Conservation (phyloP, 2,888 invertebrate species). For the Erpobdella octoculata region DNA sequence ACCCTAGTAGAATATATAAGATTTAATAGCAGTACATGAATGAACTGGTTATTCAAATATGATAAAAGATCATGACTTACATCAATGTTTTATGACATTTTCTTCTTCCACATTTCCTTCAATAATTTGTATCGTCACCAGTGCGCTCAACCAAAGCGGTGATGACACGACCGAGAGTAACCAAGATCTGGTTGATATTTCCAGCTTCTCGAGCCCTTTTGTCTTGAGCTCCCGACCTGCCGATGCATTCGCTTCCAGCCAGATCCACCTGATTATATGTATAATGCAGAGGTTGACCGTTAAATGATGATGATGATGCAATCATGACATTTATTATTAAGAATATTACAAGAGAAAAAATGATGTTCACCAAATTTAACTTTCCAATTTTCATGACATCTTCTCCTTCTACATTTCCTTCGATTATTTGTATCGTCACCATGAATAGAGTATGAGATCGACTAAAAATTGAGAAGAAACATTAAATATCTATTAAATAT, state of each 20-base stretch:
- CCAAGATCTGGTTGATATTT: slow-evolving; percentile 86
- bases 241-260: slow-evolving; percentile 93
- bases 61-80: too few species aligned
- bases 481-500: too few species aligned
- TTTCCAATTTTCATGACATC: slow-evolving; percentile 90
- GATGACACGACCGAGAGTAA: slow-evolving; percentile 89
- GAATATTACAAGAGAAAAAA: too few species aligned
- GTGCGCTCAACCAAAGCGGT: slow-evolving; percentile 83
- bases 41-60: too few species aligned
- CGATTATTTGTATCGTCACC: slow-evolving; percentile 81
- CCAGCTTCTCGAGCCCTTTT: slow-evolving; percentile 83
- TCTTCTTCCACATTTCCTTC: slow-evolving; percentile 81
- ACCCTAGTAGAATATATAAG: too few species aligned
- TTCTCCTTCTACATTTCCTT: slow-evolving; percentile 83
- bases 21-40: too few species aligned
- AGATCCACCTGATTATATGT: slow-evolving; percentile 70
- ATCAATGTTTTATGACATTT: slow-evolving; percentile 84
- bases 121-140: slow-evolving; percentile 84
- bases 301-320: too few species aligned
- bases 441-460: slow-evolving; percentile 94
- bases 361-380: slow-evolving; percentile 69
- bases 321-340: too few species aligned
- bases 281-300: background rate
- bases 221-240: slow-evolving; percentile 85
- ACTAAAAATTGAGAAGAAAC: too few species aligned